Conservation (phyloP, 2,113 vertebrate genomes). For the Herpailurus yagouaroundi region DNA sequence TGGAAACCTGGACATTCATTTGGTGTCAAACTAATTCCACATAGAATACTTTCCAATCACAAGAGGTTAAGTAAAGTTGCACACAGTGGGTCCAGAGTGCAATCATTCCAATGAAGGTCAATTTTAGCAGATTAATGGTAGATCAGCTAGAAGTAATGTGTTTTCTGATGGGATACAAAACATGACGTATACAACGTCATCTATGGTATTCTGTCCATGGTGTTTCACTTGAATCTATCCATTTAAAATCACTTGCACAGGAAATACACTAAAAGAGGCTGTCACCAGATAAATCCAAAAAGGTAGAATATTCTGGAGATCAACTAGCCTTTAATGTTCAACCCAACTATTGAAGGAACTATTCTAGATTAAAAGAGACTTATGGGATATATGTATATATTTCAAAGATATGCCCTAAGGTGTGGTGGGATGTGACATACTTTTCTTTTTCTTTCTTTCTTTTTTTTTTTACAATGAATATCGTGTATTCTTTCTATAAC, state of each 20-base stretch:
- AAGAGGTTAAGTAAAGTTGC: background rate
- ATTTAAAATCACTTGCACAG: background rate
- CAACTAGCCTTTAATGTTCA: background rate
- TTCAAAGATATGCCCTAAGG: background rate
- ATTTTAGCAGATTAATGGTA: background rate
- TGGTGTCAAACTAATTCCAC: background rate
- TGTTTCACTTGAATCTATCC: background rate
- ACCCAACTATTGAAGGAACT: background rate
- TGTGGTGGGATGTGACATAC: background rate
- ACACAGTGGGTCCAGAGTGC: background rate
- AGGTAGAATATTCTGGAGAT: background rate
- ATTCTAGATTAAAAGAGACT: background rate
- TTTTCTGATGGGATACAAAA: background rate
- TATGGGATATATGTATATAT: background rate
- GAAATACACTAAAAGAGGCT: background rate
- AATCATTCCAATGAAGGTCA: background rate
- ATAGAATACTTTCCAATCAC: background rate
- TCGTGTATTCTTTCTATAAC: background rate
- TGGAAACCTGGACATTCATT: background rate
- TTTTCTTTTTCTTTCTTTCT: background rate
- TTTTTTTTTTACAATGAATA: background rate
- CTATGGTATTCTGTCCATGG: background rate
- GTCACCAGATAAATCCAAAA: background rate
- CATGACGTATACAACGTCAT: background rate
- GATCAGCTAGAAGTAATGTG: background rate